Evolutionary conservation across 2,113 vertebrate genomes (phyloP).

Genomic region (Numenius arquata): DNA sequence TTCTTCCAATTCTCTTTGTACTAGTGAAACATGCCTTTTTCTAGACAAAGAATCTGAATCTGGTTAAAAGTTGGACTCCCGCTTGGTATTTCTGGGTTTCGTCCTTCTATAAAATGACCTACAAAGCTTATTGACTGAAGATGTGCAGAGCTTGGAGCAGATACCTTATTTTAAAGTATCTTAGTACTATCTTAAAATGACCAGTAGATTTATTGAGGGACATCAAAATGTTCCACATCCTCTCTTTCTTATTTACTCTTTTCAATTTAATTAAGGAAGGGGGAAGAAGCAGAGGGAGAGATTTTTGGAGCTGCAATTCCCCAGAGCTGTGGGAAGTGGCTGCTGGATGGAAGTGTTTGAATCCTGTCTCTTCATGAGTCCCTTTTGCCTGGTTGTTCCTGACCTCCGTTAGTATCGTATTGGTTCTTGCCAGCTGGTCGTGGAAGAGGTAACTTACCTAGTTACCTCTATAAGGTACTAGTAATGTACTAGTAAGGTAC

Average conservation of each 20-base stretch:
- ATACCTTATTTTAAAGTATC: slow-evolving; percentile 50
- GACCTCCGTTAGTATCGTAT: neutral
- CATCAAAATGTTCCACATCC: slow-evolving; percentile 23
- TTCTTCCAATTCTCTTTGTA: neutral
- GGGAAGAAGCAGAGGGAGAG: neutral
- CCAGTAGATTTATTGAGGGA: slow-evolving; percentile 36
- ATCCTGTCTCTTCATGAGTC: neutral
- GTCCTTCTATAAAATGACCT: neutral
- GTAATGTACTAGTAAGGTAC: neutral
- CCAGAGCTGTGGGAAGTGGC: slow-evolving; percentile 8
- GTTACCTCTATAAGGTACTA: neutral
- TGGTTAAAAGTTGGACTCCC: neutral
- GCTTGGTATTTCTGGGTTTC: neutral
- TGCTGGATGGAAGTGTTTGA: neutral
- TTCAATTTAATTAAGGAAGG: slow-evolving; percentile 60
- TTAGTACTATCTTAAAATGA: slow-evolving; percentile 42
- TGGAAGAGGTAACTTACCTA: neutral
- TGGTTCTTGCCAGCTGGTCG: neutral
- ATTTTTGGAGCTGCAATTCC: slow-evolving; percentile 28
- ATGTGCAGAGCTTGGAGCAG: neutral
- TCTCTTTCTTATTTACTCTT: slow-evolving; percentile 65
- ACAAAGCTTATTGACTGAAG: neutral
- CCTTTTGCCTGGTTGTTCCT: neutral
- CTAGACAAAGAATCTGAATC: neutral
- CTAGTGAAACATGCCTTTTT: neutral